Percentiles rank a stretch among this genome's conserved stretches.
phyloP scores from a whole-genome alignment of 2,797 vertebrate genomes.

The Brachyrhaphis roseni region DNA sequence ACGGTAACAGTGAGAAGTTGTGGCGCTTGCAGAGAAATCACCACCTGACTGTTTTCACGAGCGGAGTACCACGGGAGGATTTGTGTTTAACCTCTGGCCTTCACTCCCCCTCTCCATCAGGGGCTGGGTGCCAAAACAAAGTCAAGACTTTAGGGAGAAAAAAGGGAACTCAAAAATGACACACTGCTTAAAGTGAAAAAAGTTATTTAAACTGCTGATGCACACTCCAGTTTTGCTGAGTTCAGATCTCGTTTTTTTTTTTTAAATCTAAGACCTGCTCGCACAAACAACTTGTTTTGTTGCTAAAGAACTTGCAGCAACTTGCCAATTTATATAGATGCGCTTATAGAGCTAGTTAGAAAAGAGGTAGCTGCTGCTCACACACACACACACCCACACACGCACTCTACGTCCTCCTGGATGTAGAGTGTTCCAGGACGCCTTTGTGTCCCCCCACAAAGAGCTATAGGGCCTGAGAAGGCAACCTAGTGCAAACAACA shows the following conservation, averaged over 20 bases:
- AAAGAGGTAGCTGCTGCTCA: neutral
- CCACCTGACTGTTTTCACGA: conserved; percentile 73
- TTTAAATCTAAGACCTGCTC: conserved; percentile 27
- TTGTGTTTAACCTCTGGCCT: conserved; percentile 67
- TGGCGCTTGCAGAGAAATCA: conserved; percentile 36
- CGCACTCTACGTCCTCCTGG: conserved; percentile 27
- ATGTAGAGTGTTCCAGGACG: conserved; percentile 14
- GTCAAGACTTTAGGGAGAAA: conserved; percentile 28
- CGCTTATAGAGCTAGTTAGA: neutral
- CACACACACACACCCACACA: conserved; percentile 1
- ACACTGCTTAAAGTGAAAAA: conserved; percentile 50
- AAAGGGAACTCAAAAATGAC: conserved; percentile 49
- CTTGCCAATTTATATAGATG: neutral
- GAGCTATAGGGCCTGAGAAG: conserved; percentile 54
- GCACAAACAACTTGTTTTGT: conserved; percentile 35
- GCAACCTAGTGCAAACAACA: conserved; percentile 64
- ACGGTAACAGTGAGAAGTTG: neutral
- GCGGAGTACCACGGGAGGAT: conserved; percentile 65
- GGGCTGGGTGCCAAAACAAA: conserved; percentile 66
- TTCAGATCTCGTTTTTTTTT: conserved; percentile 35
- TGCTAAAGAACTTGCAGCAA: conserved; percentile 20
- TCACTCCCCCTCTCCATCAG: conserved; percentile 43
- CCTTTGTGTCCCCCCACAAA: conserved; percentile 36
- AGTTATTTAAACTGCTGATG: conserved; percentile 65
- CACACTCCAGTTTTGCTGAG: conserved; percentile 46